Base-by-base conservation (phyloP, 1,140 invertebrate genomes). In the Macrotrachela quadricornifera region DNA sequence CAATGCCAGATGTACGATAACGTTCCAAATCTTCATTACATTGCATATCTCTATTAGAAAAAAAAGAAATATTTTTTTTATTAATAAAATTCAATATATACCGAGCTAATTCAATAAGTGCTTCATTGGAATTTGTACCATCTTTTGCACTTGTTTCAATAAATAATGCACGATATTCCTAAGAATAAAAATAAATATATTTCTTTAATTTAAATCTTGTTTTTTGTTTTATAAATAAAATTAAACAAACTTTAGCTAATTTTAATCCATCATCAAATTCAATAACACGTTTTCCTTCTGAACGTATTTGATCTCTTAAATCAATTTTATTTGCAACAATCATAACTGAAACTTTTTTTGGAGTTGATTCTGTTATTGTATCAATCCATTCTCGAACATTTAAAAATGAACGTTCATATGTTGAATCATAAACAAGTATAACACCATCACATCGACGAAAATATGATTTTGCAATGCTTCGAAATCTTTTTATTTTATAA, bases 291-390 rank as follows among this genome's bases (percentile, higher is more conserved):
- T 47, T 14, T 30, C 64, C 62, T 40, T 60, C 57, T 37, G 60
- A 58, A 49, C 62, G 60, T 14, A 59, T 47, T 49, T 66, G 62
- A 17, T 54, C 49, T 56, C 75, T 59, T 30, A 75, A 58, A 61
- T 77, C 76, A 13, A 64, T 65, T 63, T 77, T 77, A 59, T 76
- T 76, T 6, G 65, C 74, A 43, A 73, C 74, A n/a, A 77, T 59
- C 63, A 76, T 71, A 38, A 77, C 67, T 1, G 75, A 74, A 44
- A 69, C 21, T 30, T 30, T 2, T 30, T 8, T 30, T 30, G 2
- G 21, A 4, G 21, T 30, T 30, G 21, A 30, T 30, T 30, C 21
- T 4, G 21, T 30, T 4, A 30, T 30, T 30, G 21, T 30, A 30
- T 44, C 62, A 13, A 69, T 58, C 67, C 68, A 70, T 12, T 68